These are phyloP conservation scores for Silvanus unidentatus DNA, from an alignment of 2,888 invertebrate species.

Conservation along the genomic window DNA sequence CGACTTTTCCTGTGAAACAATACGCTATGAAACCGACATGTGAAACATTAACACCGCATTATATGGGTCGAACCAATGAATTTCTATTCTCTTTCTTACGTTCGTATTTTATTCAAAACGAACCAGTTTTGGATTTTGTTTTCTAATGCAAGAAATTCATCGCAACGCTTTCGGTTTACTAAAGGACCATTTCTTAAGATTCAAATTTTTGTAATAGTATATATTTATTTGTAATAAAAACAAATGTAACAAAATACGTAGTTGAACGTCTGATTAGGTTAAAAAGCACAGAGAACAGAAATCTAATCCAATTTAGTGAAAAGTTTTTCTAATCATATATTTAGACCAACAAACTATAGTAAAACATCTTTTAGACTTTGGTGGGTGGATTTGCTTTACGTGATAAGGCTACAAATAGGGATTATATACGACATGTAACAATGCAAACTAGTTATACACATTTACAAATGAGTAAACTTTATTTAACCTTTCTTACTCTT, in stretches of 20 bases:
- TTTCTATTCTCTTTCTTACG: background rate
- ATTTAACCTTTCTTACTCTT: slow-evolving; percentile 36
- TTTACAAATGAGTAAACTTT: slow-evolving; percentile 43
- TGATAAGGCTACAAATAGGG: slow-evolving; percentile 25
- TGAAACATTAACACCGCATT: slow-evolving; percentile 17
- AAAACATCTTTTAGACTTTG: slow-evolving; percentile 16
- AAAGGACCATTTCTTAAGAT: too few relatives aligned
- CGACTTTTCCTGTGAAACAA: slow-evolving; percentile 14
- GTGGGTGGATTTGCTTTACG: slow-evolving; percentile 18
- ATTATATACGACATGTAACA: slow-evolving; percentile 30
- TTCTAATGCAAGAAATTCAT: background rate
- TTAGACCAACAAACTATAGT: slow-evolving; percentile 21
- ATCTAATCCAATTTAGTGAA: slow-evolving; percentile 16
- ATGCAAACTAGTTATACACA: slow-evolving; percentile 34
- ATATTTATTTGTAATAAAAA: too few relatives aligned
- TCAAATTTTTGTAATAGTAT: too few relatives aligned
- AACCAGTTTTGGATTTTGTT: background rate
- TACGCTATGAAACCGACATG: slow-evolving; percentile 16
- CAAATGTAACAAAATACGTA: background rate
- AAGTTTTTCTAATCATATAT: slow-evolving; percentile 22
- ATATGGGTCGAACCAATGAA: slow-evolving; percentile 4
- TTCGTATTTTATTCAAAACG: too few relatives aligned
- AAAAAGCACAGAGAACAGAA: slow-evolving; percentile 9
- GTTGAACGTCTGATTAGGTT: slow-evolving; percentile 13
- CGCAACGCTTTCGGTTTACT: background rate